Evolutionary conservation across 2,888 invertebrate species (phyloP), one percentile per base, ranked within the genome.

Genomic region (Eremobia ochroleuca): DNA sequence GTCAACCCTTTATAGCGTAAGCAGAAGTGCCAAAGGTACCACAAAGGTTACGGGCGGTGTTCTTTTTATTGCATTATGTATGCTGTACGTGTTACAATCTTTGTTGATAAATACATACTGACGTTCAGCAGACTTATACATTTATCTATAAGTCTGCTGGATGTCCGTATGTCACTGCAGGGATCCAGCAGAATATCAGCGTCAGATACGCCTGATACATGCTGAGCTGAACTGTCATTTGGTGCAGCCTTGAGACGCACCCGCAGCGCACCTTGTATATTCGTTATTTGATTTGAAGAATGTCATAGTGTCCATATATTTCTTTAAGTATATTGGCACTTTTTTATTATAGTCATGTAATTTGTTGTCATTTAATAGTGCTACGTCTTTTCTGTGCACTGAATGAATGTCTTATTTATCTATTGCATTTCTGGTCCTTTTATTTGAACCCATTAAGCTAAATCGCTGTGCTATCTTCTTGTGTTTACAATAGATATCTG

Each of bases 11-110:
- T 75, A 66, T 68, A 58, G 52, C 61, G 66, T 77, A 72, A 79
- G 70, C 67, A 76, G 46, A 76, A 85, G 71, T 79, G 81, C 67
- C 76, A 49, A 37, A 82, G 73, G 74, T 76, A 73, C 73, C 65
- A 71, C 73, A 80, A 76, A 79, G 77, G 77, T 73, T 77, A 65
- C 34, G 34, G 37, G 65, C 65, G 73, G 77, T 55, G 67, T 79
- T 76, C 68, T 81, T 81, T 85, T 82, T 81, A 77, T 65, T 73
- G 40, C 46, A 64, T 77, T 65, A n/a, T 8, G 28, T 64, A 64
- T 65, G 37, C 34, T 43, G 61, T n/a, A 70, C 43, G 59, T 70
- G 65, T 59, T 18, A 9, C 21, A 73, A 73, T 62, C 34, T 59
- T 77, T 81, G 18, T 55, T 69, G 28, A 52, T 37, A 77, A 72